These are phyloP conservation scores for Alaudala cheleensis DNA, from an alignment of 2,113 vertebrate species.

Conservation along the genomic window DNA sequence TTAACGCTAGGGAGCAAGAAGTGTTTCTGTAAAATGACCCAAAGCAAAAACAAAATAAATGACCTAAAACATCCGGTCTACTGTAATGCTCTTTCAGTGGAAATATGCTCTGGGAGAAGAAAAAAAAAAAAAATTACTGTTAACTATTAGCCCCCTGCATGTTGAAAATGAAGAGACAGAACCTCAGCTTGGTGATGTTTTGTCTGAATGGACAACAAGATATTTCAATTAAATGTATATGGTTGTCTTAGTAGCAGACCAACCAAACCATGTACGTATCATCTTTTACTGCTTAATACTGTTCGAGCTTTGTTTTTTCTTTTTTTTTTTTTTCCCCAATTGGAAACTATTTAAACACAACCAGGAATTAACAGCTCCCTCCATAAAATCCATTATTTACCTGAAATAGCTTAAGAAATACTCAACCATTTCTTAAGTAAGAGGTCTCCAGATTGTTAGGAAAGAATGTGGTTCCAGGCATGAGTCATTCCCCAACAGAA, in stretches of 20 bases:
- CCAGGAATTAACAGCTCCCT: neutral
- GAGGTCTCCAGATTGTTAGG: neutral
- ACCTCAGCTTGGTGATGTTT: neutral
- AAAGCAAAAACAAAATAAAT: constrained; percentile 91
- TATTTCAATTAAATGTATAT: constrained; percentile 33
- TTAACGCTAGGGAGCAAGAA: constrained; percentile 82
- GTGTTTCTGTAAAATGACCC: constrained; percentile 87
- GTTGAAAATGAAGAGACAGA: neutral
- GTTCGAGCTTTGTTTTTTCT: neutral
- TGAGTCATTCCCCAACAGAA: neutral
- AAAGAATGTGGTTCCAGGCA: neutral
- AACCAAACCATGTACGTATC: neutral
- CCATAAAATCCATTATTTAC: neutral
- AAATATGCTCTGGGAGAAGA: constrained; percentile 30
- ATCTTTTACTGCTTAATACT: neutral
- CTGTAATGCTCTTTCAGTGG: constrained; percentile 64
- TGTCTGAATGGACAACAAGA: neutral
- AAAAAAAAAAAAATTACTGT: neutral
- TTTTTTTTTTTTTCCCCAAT: neutral
- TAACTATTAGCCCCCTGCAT: constrained; percentile 65
- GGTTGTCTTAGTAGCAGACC: neutral
- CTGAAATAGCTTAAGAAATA: constrained; percentile 9
- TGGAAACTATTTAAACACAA: neutral
- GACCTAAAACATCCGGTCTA: constrained; percentile 83
- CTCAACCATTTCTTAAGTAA: neutral